These are phyloP conservation scores for Gisinianus flammeolus DNA, from an alignment of 2,888 invertebrate genomes.

Conservation along the genomic window DNA sequence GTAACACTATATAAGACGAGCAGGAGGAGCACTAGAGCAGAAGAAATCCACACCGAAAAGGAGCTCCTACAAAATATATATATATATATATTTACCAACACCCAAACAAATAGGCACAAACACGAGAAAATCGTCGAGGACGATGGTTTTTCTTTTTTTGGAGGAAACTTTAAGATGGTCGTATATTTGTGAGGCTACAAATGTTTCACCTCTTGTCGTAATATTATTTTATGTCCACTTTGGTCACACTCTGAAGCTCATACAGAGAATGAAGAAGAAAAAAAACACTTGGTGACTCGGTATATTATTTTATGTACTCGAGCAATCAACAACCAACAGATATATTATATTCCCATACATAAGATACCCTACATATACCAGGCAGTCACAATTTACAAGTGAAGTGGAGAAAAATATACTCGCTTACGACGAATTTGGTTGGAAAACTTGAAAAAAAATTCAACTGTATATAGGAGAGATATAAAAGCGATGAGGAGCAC, in stretches of 20 bases:
- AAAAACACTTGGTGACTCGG: background rate
- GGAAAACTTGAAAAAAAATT: background rate
- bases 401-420: no score
- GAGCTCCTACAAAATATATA: no score
- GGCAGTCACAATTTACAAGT: no score
- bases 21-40: no score
- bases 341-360: no score
- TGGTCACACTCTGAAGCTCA: background rate
- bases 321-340: no score
- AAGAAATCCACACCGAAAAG: no score
- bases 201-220: background rate
- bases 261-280: background rate
- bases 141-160: background rate
- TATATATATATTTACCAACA: no score
- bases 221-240: constrained; percentile 1
- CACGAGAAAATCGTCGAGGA: background rate
- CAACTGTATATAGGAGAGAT: background rate
- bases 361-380: no score
- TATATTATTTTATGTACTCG: no score
- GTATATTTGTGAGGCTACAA: background rate
- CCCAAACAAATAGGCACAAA: background rate
- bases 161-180: background rate
- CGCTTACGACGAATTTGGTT: no score
- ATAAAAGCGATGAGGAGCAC: constrained; percentile 2
- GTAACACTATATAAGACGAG: no score